These are phyloP conservation scores for Epirrhoe alternata DNA, from an alignment of 2,888 invertebrate species.

Conservation along the genomic window DNA sequence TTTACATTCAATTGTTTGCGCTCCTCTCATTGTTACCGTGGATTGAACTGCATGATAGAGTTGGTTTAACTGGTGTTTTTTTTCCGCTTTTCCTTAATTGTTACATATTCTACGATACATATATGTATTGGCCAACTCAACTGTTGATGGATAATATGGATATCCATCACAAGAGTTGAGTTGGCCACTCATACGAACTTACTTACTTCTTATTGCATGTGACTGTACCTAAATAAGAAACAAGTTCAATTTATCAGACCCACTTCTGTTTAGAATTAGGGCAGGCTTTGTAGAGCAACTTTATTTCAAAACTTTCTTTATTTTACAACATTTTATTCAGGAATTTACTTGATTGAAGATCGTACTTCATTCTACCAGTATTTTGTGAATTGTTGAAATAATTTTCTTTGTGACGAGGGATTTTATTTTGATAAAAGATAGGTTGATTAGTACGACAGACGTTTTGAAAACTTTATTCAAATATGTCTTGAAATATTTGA, in stretches of 20 bases:
- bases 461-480: background rate
- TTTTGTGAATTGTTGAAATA: slow-evolving; percentile 24
- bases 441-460: slow-evolving; percentile 18
- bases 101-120: too few species aligned
- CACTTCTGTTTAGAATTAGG: background rate
- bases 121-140: too few species aligned
- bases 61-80: background rate
- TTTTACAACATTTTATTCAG: slow-evolving; percentile 1
- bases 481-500: background rate
- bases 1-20: slow-evolving; percentile 24
- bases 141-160: too few species aligned
- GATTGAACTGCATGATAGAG: background rate
- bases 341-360: background rate
- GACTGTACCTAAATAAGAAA: background rate
- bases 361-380: slow-evolving; percentile 5
- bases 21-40: background rate
- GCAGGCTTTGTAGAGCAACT: background rate
- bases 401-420: slow-evolving; percentile 16
- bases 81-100: too few species aligned
- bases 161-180: too few species aligned
- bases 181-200: background rate
- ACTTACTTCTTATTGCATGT: background rate
- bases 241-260: background rate
- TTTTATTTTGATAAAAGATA: slow-evolving; percentile 7
- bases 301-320: slow-evolving; percentile 6